Evolutionary conservation across 2,113 vertebrate species (phyloP).

Genomic region (Phylloscopus trochilus): DNA sequence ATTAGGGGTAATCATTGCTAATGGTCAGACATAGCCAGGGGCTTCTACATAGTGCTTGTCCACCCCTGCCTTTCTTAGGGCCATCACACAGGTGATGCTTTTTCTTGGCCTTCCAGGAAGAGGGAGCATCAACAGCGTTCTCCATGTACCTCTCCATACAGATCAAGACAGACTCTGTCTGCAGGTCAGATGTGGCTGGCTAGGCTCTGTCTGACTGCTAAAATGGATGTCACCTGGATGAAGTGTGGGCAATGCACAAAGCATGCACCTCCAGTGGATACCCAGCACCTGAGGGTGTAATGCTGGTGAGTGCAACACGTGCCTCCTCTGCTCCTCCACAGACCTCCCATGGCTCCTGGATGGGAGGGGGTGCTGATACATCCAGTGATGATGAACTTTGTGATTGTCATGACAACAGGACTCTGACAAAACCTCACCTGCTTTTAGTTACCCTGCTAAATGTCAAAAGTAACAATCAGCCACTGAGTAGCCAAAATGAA

Average conservation of each 20-base stretch:
- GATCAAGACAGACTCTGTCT: neutral
- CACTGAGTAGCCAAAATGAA: neutral
- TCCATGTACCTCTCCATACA: neutral
- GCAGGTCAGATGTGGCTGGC: neutral
- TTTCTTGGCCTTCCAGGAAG: neutral
- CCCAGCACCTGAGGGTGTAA: neutral
- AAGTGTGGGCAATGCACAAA: neutral
- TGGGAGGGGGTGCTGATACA: neutral
- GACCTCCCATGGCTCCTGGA: fast-evolving
- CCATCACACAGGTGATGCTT: neutral
- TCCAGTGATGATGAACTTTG: fast-evolving
- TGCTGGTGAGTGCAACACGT: fast-evolving
- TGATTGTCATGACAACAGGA: neutral
- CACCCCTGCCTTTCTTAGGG: neutral
- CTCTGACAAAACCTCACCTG: neutral
- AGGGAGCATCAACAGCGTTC: neutral
- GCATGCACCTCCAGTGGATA: neutral
- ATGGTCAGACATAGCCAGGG: neutral
- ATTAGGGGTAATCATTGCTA: neutral
- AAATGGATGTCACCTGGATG: neutral
- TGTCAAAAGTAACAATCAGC: neutral
- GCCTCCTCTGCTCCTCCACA: neutral
- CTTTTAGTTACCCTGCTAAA: neutral
- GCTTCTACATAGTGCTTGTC: neutral
- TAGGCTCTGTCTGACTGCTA: neutral